Evolutionary conservation across 2,888 invertebrate species (phyloP).

Genomic region (Eudasyphora cyanicolor): DNA sequence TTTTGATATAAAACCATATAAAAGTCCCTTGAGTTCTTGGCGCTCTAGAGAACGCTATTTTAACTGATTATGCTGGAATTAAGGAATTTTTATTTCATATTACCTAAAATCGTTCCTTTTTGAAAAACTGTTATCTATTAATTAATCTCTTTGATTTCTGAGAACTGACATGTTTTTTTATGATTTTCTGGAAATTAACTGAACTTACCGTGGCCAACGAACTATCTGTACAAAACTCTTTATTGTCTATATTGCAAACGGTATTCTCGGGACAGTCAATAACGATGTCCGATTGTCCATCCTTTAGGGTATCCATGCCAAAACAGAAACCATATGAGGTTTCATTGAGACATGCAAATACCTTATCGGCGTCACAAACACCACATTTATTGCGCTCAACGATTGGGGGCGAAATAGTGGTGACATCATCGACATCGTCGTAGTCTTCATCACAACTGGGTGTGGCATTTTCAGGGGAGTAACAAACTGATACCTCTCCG

Average conservation of each 20-base stretch:
- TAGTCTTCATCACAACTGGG: conserved; percentile 45
- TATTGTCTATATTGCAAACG: conserved; percentile 68
- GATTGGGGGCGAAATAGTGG: not conserved
- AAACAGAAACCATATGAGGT: conserved; percentile 67
- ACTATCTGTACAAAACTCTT: conserved; percentile 60
- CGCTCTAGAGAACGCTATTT: no score
- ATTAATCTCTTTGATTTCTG: no score
- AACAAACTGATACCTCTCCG: conserved; percentile 51
- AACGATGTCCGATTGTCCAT: conserved; percentile 40
- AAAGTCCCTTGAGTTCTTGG: no score
- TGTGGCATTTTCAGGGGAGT: conserved; percentile 19
- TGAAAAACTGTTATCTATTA: no score
- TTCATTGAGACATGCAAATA: conserved; percentile 65
- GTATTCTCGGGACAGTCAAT: conserved; percentile 65
- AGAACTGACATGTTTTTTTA: no score
- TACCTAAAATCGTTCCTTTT: no score
- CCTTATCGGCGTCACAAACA: conserved; percentile 59
- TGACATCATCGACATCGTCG: not conserved
- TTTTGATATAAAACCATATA: no score
- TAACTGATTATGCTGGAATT: no score
- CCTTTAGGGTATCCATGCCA: conserved; percentile 47
- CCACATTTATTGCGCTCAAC: conserved; percentile 58
- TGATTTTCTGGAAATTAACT: no score
- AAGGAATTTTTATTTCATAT: no score
- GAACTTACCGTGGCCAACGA: conserved; percentile 40